phyloP scores from a whole-genome alignment of 2,797 vertebrate genomes.

The Crenichthys baileyi region DNA sequence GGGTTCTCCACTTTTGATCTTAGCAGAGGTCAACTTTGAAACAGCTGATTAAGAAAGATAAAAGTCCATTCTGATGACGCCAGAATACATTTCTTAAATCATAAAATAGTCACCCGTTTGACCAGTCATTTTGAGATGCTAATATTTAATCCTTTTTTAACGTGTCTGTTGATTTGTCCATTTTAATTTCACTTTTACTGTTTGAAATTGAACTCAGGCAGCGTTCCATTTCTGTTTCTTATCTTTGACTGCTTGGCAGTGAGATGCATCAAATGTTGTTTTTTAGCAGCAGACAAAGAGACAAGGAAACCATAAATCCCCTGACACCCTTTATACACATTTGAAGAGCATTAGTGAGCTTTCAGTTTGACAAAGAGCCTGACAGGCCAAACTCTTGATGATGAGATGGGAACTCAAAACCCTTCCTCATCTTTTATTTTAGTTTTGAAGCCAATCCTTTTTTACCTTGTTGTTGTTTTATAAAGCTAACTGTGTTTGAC shows the following conservation, averaged over 20 bases:
- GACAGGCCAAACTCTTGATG: constrained; percentile 5
- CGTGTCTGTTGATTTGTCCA: background rate
- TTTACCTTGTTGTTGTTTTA: background rate
- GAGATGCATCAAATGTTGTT: constrained; percentile 53
- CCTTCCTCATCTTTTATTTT: background rate
- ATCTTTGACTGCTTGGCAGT: constrained; percentile 2
- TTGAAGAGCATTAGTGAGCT: constrained; percentile 63
- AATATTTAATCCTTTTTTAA: background rate
- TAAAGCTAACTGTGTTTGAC: background rate
- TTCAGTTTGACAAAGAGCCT: constrained; percentile 79
- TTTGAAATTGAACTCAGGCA: background rate
- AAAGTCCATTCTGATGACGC: background rate
- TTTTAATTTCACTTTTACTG: constrained; percentile 1
- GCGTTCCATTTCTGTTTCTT: background rate
- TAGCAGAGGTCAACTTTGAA: no score
- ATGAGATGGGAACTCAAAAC: background rate
- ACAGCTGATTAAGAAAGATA: background rate
- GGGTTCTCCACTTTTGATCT: background rate
- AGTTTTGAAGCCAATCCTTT: background rate
- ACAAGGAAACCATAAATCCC: constrained; percentile 73
- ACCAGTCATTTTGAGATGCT: no score
- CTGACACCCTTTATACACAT: constrained; percentile 21
- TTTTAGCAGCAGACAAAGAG: constrained; percentile 53
- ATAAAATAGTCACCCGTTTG: background rate
- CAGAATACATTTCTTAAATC: background rate